phyloP scores from a whole-genome alignment of 2,888 invertebrate species.

The Tiliacea aurago region DNA sequence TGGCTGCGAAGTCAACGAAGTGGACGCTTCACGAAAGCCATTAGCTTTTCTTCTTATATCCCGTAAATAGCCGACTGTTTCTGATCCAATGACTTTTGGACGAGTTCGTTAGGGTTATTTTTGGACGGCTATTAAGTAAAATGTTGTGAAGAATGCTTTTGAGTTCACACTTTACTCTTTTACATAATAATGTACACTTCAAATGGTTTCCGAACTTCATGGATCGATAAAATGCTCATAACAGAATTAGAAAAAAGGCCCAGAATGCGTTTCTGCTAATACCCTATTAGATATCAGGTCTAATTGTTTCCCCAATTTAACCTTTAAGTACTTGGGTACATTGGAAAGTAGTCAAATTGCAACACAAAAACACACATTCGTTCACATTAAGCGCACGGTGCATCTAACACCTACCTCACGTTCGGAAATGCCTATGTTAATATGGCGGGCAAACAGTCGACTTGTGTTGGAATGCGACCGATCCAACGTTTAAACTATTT shows the following conservation, averaged over 20 bases:
- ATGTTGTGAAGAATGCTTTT: slow-evolving; percentile 16
- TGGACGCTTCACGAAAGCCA: slow-evolving; percentile 67
- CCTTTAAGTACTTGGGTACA: slow-evolving; percentile 21
- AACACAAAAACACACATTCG: slow-evolving; percentile 60
- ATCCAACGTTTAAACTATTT: slow-evolving; percentile 80
- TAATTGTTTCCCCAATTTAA: slow-evolving; percentile 30
- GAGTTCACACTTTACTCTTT: background rate
- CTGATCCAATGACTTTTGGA: slow-evolving; percentile 56
- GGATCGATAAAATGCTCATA: background rate
- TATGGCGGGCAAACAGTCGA: slow-evolving; percentile 75
- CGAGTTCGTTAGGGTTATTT: slow-evolving; percentile 45
- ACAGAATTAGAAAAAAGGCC: background rate
- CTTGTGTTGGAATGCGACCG: slow-evolving; percentile 77
- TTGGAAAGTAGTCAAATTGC: slow-evolving; percentile 55
- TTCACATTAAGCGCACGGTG: slow-evolving; percentile 49
- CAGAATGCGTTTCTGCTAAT: slow-evolving; percentile 9
- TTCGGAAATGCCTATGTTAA: slow-evolving; percentile 72
- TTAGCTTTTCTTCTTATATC: slow-evolving; percentile 64
- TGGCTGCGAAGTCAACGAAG: slow-evolving; percentile 69
- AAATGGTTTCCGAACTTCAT: background rate
- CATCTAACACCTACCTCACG: slow-evolving; percentile 65
- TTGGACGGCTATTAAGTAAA: slow-evolving; percentile 42
- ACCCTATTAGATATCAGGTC: slow-evolving; percentile 10
- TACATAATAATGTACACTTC: background rate
- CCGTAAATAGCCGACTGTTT: slow-evolving; percentile 63